phyloP scores from a whole-genome alignment of 2,888 invertebrate species.

The Tupiocoris notatus region DNA sequence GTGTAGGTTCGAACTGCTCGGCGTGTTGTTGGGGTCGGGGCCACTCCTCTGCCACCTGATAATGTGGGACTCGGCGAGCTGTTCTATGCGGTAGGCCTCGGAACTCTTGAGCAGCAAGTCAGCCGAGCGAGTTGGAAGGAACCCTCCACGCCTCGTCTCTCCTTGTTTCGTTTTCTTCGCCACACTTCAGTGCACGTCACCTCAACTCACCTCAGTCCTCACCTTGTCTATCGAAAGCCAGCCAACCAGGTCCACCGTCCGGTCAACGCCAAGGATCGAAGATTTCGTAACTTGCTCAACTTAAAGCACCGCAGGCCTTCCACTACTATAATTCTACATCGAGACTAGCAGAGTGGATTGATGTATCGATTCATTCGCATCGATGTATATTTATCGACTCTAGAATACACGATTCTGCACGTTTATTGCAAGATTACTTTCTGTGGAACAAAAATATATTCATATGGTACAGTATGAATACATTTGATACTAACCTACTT shows the following conservation, averaged over 20 bases:
- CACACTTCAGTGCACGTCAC: not conserved
- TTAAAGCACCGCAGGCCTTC: not conserved
- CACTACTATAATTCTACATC: too few relatives aligned
- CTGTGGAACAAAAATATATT: too few relatives aligned
- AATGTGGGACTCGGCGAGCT: not conserved
- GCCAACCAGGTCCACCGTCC: not conserved
- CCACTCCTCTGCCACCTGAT: not conserved
- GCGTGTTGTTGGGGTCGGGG: not conserved
- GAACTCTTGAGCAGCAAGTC: not conserved
- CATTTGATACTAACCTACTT: too few relatives aligned
- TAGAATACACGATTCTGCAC: too few relatives aligned
- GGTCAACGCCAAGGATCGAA: not conserved
- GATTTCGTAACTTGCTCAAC: not conserved
- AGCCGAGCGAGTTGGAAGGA: not conserved
- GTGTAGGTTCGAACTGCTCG: not conserved
- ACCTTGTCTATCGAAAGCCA: too few relatives aligned
- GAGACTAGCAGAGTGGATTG: too few relatives aligned
- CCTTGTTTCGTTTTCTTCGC: not conserved
- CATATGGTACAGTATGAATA: too few relatives aligned
- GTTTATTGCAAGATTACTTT: too few relatives aligned
- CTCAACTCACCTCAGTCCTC: not conserved
- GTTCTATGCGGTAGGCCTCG: not conserved
- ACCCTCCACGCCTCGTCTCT: not conserved
- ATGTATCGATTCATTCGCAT: too few relatives aligned
- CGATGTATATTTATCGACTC: too few relatives aligned